Evolutionary conservation across 1,140 invertebrate genomes (phyloP).

Genomic region (Doryteuthis pealeii): DNA sequence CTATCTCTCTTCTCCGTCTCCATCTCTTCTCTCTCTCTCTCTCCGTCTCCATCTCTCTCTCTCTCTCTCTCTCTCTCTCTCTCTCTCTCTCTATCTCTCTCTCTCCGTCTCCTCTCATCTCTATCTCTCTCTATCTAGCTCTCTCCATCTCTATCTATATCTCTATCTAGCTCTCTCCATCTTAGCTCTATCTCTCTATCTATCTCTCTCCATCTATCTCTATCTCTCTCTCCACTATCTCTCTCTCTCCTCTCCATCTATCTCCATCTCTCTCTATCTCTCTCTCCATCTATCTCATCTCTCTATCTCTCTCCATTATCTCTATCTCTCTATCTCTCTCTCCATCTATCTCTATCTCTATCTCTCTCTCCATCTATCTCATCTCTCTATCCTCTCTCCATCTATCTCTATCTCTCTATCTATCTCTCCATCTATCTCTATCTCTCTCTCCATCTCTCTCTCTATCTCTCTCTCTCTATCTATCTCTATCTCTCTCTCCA

Average conservation of each 20-base stretch:
- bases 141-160: no score
- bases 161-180: no score
- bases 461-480: no score
- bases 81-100: no score
- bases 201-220: not conserved
- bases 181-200: not conserved
- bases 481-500: no score
- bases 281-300: not conserved
- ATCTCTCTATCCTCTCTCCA: not conserved
- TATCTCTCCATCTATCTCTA: no score
- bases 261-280: not conserved
- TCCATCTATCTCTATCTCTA: not conserved
- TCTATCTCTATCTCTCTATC: no score
- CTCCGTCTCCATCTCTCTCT: not conserved
- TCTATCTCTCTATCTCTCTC: not conserved
- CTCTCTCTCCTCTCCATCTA: not conserved
- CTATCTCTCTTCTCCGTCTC: not conserved
- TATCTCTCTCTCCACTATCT: not conserved
- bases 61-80: not conserved
- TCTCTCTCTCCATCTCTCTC: no score
- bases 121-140: no score
- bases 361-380: not conserved
- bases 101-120: not conserved
- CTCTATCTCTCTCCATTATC: not conserved
- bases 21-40: not conserved